Base-by-base conservation (phyloP, 2,797 vertebrate species). In the Sus cebifrons region DNA sequence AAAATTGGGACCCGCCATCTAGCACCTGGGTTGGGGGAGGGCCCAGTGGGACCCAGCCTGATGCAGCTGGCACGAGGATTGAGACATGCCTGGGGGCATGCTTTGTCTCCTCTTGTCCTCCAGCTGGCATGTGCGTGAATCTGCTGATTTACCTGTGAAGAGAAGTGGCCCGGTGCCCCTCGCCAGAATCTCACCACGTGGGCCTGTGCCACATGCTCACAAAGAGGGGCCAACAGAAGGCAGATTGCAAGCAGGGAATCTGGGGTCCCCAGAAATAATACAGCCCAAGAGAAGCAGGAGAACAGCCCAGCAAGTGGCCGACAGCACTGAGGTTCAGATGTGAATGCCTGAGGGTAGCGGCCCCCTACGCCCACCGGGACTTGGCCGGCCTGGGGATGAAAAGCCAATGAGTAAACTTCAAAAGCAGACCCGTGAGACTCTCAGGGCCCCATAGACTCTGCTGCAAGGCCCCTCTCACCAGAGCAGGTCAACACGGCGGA, bases 91-190 rank as follows among this genome's bases (percentile, higher is more conserved):
- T 70, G 17, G 25, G 21, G 25, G 17, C 25, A 6, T 11, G 21
- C 9, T 67, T 83, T 67, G 15, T 84, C 40, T 27, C n/a, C 52
- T 79, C 40, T 25, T n/a, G 44, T 62, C 36, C 15, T 64, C 8
- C 36, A 5, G 0, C 0, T 40, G 2, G 0, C 9, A 25, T 44
- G 20, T n/a, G 29, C 16, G 6, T 65, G 20, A 12, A 32, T 25
- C 81, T 29, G 18, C 32, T 65, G 36, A 49, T 40, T 44, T 23
- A 6, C 52, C 15, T 62, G 25, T n/a, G 36, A 44, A 81, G n/a
- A 85, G 89, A 79, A 70, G 21, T 1, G 5, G 64, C 75, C 36
- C 10, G 21, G 3, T 17, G 16, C 10, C n/a, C 16, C 7, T 56
- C 23, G 4, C 0, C 40, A 29, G 32, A 60, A 81, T 32, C 29